Base-by-base conservation (phyloP, 2,113 vertebrate species). In the Mohoua ochrocephala region DNA sequence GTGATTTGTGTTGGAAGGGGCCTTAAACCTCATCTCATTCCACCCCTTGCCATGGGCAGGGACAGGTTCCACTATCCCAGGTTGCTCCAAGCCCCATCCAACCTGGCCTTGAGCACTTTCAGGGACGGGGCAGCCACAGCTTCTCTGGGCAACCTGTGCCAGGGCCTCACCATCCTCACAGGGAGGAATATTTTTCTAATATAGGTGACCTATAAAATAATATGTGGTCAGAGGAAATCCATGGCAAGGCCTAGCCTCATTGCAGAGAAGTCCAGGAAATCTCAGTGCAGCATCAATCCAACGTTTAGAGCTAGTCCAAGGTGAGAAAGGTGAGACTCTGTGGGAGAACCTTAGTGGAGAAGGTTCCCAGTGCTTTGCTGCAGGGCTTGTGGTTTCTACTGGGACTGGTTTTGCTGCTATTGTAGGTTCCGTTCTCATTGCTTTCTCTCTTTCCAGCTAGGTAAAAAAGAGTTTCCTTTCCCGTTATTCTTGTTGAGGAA, bases 401-500 rank as follows among this genome's bases (percentile, higher is more conserved):
- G 44, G 42, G 47, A 64, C 84, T 82, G 54, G 54, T 93, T 97
- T 91, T 94, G 59, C 80, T 84, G 59, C 87, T 91, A 0, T 69
- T 88, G 37, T 39, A 56, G 33, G 27, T 78, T 84, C 42, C 79
- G 21, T 42, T 92, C 52, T 54, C 3, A 2, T 60, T 81, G 31
- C 49, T 64, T 87, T 91, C 27, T 82, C n/a, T 74, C 23, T 70
- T 88, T 67, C 30, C 37, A 68, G 31, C 28, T 56, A 71, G 54
- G 45, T 69, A 12, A 50, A 42, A 82, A 33, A 44, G 4, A 26
- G 30, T 67, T 89, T 79, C 5, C 11, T 83, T 89, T 85, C 23
- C 28, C 0, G 0, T 70, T 83, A 63, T 57, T 76, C 59, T 50
- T 80, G 15, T 33, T 70, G 54, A 77, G 24, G 68, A 92, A 84